Percentiles rank a stretch among this genome's conserved stretches.
Conservation (phyloP, 2,888 invertebrate genomes). For the Polia nebulosa region DNA sequence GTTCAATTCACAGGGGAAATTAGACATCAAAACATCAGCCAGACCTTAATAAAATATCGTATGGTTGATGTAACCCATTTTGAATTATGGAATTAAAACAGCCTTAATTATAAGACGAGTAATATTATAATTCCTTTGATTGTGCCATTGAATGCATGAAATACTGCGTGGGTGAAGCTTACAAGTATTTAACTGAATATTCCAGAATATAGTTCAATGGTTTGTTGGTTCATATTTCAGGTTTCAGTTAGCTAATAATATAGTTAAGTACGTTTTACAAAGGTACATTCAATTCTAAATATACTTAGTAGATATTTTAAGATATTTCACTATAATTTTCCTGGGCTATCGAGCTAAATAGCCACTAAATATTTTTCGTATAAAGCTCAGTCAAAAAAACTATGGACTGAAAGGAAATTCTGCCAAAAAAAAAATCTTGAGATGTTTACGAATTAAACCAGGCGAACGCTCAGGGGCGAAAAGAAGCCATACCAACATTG, state of each 20-base stretch:
- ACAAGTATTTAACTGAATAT: neutral
- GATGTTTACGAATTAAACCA: neutral
- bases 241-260: neutral
- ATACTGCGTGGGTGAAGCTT: neutral
- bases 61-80: neutral
- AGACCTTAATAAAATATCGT: neutral
- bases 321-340: neutral
- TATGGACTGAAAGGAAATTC: neutral
- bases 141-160: neutral
- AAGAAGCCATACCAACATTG: neutral
- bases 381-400: neutral
- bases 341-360: neutral
- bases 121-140: neutral
- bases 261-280: neutral
- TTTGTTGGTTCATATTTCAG: neutral
- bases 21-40: constrained; percentile 8
- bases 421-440: neutral
- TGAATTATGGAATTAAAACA: constrained; percentile 1
- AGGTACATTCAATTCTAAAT: neutral
- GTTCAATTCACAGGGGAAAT: constrained; percentile 35
- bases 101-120: neutral
- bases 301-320: neutral
- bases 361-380: neutral
- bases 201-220: neutral
- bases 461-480: neutral